Conservation (phyloP, 2,797 vertebrate genomes). For the Anniella stebbinsi region DNA sequence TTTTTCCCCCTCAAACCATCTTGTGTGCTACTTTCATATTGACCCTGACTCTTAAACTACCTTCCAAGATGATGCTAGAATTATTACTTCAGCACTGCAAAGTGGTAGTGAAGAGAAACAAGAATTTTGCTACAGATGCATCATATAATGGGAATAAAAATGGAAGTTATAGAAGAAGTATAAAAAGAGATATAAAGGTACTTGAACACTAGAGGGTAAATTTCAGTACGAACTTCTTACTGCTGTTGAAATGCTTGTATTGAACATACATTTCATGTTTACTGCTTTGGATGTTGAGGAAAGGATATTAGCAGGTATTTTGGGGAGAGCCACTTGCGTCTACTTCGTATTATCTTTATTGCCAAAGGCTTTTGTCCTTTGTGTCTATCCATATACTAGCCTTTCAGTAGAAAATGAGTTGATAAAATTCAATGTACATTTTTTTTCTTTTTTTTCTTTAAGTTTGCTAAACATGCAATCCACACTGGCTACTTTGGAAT, state of each 20-base stretch:
- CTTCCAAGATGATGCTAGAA: not conserved
- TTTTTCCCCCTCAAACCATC: not conserved
- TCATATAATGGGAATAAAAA: not conserved
- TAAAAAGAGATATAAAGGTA: not conserved
- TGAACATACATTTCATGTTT: not conserved
- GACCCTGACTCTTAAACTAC: slow-evolving; percentile 3
- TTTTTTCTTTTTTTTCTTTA: too few relatives aligned
- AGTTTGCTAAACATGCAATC: too few relatives aligned
- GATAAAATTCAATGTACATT: not conserved
- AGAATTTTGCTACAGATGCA: not conserved
- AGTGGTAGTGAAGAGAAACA: not conserved
- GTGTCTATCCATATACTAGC: not conserved
- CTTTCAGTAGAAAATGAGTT: not conserved
- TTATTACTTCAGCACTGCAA: not conserved
- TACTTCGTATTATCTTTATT: not conserved
- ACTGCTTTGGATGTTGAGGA: not conserved
- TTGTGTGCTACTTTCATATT: not conserved
- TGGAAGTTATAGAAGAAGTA: not conserved
- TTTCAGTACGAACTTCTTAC: not conserved
- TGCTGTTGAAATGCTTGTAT: not conserved
- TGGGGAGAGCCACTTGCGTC: not conserved
- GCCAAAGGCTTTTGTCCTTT: too few relatives aligned
- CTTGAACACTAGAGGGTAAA: not conserved
- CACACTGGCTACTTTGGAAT: too few relatives aligned
- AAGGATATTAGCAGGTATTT: not conserved